These are phyloP conservation scores for Palythoa grandiflora DNA, from an alignment of 92 coral and sea anemone species.

Conservation along the genomic window DNA sequence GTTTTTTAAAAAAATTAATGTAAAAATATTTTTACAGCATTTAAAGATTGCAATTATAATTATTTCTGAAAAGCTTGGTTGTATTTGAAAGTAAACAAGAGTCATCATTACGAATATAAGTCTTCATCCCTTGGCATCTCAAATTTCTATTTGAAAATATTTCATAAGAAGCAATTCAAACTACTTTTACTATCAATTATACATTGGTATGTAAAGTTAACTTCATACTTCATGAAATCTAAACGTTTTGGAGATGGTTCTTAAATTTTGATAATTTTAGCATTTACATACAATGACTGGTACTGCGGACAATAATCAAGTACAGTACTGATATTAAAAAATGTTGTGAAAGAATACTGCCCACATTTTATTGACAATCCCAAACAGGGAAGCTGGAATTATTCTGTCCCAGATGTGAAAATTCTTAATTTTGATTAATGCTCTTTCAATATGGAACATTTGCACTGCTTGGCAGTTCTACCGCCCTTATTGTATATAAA, in stretches of 20 bases:
- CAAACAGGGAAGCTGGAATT: too few relatives aligned
- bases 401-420: too few relatives aligned
- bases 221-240: not conserved
- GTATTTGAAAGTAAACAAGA: not conserved
- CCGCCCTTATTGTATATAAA: too few relatives aligned
- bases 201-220: not conserved
- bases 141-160: not conserved
- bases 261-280: not conserved
- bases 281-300: too few relatives aligned
- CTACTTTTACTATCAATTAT: not conserved
- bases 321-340: not conserved
- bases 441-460: too few relatives aligned
- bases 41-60: too few relatives aligned
- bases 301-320: too few relatives aligned
- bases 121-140: not conserved
- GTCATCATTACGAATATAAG: not conserved
- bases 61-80: not conserved
- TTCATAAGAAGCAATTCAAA: not conserved
- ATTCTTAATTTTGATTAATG: too few relatives aligned
- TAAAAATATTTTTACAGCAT: not conserved
- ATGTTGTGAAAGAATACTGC: not conserved
- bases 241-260: not conserved
- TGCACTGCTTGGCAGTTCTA: too few relatives aligned
- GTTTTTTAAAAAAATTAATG: not conserved
- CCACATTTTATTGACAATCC: constrained; percentile 53